These are phyloP conservation scores for Scotopteryx bipunctaria DNA, from an alignment of 2,888 invertebrate genomes.

Conservation along the genomic window DNA sequence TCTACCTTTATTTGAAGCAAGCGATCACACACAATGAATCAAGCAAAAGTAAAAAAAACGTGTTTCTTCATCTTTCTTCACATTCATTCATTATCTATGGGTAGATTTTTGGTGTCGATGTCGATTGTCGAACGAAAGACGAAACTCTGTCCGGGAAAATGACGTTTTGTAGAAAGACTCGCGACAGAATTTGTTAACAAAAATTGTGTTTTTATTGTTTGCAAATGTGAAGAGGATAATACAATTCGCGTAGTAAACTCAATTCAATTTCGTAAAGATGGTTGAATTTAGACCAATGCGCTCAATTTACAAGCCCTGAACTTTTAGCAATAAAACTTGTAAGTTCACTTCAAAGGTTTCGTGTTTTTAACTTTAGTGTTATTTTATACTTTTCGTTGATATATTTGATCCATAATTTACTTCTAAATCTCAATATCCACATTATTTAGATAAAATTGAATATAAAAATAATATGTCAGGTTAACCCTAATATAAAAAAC, in stretches of 20 bases:
- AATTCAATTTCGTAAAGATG: conserved; percentile 44
- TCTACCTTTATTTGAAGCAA: no score
- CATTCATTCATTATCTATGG: conserved; percentile 4
- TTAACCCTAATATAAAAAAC: conserved; percentile 14
- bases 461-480: conserved; percentile 20
- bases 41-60: no score
- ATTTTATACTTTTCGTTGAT: conserved; percentile 10
- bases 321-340: conserved; percentile 50
- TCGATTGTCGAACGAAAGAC: neutral
- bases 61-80: no score
- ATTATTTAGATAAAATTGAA: no score
- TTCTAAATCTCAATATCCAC: no score
- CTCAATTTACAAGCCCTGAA: conserved; percentile 37
- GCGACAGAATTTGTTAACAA: conserved; percentile 44
- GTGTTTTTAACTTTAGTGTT: conserved; percentile 48
- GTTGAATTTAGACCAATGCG: conserved; percentile 43
- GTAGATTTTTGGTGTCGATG: conserved; percentile 1
- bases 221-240: conserved; percentile 6
- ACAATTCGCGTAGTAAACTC: conserved; percentile 41
- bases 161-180: conserved; percentile 52
- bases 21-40: no score
- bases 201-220: conserved; percentile 22
- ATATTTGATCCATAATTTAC: no score
- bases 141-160: conserved; percentile 35
- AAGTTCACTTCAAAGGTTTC: conserved; percentile 68